A percentile compares a stretch with the other conserved stretches of the same genome.
Evolutionary conservation across 2,888 invertebrate species (phyloP).

Genomic region (Colletes collaris): DNA sequence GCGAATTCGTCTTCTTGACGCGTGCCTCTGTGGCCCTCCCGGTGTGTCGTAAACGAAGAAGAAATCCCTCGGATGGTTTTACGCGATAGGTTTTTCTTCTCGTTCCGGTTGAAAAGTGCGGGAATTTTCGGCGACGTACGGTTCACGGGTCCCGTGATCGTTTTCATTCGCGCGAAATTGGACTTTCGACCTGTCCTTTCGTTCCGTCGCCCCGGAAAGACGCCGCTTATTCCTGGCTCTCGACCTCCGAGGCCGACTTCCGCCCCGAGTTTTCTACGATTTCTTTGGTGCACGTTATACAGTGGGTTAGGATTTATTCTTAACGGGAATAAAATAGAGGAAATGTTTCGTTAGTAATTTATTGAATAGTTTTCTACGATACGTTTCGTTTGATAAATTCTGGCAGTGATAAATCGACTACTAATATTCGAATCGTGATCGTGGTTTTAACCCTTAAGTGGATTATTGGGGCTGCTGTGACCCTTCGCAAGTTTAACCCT

Average conservation of each 20-base stretch:
- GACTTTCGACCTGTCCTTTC: slow-evolving; percentile 60
- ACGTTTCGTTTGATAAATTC: too few species aligned
- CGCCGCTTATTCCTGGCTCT: slow-evolving; percentile 4
- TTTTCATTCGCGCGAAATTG: slow-evolving; percentile 63
- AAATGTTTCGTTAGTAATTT: too few species aligned
- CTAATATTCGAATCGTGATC: too few species aligned
- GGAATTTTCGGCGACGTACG: slow-evolving; percentile 55
- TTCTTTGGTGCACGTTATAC: not conserved
- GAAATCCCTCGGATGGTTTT: slow-evolving; percentile 19
- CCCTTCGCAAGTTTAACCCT: too few species aligned
- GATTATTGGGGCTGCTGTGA: too few species aligned
- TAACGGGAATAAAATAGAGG: too few species aligned
- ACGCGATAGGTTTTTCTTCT: slow-evolving; percentile 4
- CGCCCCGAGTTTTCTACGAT: not conserved
- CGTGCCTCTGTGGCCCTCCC: not conserved
- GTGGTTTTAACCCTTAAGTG: too few species aligned
- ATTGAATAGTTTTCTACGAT: too few species aligned
- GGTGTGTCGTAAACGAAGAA: slow-evolving; percentile 28
- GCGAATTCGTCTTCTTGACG: slow-evolving; percentile 27
- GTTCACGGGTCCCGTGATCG: slow-evolving; percentile 55
- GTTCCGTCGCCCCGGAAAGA: slow-evolving; percentile 26
- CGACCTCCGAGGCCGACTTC: slow-evolving; percentile 1
- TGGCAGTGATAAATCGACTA: too few species aligned
- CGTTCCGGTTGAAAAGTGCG: too few species aligned
- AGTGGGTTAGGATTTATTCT: too few species aligned